These are phyloP conservation scores for Icerya purchasi DNA, from an alignment of 2,888 invertebrate genomes.

Conservation along the genomic window DNA sequence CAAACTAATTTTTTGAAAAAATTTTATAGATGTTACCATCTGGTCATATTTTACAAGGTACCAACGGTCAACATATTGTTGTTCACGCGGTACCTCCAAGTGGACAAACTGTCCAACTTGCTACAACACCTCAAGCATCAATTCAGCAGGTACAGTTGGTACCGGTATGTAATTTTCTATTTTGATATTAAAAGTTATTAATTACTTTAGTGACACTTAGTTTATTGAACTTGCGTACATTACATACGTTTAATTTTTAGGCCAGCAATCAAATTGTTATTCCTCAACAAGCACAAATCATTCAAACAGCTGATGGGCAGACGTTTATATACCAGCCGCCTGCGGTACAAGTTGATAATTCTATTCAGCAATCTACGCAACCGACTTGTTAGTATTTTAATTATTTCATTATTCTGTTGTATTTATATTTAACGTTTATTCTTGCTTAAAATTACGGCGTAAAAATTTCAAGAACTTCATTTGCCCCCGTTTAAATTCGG, in stretches of 20 bases:
- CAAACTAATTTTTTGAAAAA: not conserved
- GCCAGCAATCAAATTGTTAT: slow-evolving; percentile 34
- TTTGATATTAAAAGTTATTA: too few species aligned
- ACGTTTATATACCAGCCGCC: slow-evolving; percentile 61
- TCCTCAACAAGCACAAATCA: slow-evolving; percentile 51
- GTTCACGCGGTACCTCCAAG: slow-evolving; percentile 42
- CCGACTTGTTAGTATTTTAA: slow-evolving; percentile 29
- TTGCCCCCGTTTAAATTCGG: too few species aligned
- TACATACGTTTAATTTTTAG: too few species aligned
- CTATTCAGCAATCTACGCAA: slow-evolving; percentile 31
- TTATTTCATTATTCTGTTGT: slow-evolving; percentile 2
- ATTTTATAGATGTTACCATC: slow-evolving; percentile 26
- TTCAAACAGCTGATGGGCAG: slow-evolving; percentile 82
- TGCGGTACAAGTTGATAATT: slow-evolving; percentile 18
- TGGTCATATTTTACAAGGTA: slow-evolving; percentile 41
- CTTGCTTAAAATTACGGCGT: too few species aligned
- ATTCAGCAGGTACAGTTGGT: slow-evolving; percentile 51
- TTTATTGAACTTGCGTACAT: too few species aligned
- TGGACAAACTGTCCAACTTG: slow-evolving; percentile 37
- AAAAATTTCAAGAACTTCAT: too few species aligned
- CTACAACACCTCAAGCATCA: slow-evolving; percentile 35
- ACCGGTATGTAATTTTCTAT: too few species aligned
- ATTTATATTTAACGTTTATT: slow-evolving; percentile 1
- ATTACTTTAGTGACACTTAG: too few species aligned
- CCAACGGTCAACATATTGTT: slow-evolving; percentile 47